Conservation (phyloP, 2,113 vertebrate genomes). For the Cavia aperea region DNA sequence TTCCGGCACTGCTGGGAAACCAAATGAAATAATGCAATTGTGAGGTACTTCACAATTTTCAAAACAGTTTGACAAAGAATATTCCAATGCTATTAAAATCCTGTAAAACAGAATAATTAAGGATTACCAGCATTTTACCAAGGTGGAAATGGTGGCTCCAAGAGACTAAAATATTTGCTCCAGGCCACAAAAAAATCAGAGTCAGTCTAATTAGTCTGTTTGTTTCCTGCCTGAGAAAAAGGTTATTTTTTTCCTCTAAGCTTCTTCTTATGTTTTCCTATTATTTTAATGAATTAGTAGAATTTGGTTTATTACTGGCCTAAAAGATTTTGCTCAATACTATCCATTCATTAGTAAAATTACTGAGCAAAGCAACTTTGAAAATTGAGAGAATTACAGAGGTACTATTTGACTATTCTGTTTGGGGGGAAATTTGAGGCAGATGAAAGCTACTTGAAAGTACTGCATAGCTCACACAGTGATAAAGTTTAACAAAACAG, state of each 20-base stretch:
- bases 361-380: not conserved
- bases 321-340: not conserved
- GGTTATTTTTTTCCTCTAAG: not conserved
- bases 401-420: not conserved
- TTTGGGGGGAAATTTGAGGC: not conserved
- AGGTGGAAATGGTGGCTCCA: not conserved
- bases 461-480: not conserved
- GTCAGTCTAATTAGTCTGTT: not conserved
- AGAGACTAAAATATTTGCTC: conserved; percentile 6
- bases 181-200: not conserved
- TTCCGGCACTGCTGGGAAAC: not conserved
- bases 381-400: not conserved
- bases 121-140: not conserved
- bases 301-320: not conserved
- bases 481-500: not conserved
- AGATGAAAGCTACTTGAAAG: not conserved
- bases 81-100: not conserved
- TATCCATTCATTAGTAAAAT: not conserved
- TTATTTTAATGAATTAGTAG: conserved; percentile 26
- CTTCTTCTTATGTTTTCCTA: not conserved
- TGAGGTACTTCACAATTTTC: not conserved
- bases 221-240: not conserved
- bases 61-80: conserved; percentile 55
- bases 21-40: conserved; percentile 4
- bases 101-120: conserved; percentile 5